Evolutionary conservation across 1,140 invertebrate species (phyloP).

Genomic region (Microplitis demolitor): DNA sequence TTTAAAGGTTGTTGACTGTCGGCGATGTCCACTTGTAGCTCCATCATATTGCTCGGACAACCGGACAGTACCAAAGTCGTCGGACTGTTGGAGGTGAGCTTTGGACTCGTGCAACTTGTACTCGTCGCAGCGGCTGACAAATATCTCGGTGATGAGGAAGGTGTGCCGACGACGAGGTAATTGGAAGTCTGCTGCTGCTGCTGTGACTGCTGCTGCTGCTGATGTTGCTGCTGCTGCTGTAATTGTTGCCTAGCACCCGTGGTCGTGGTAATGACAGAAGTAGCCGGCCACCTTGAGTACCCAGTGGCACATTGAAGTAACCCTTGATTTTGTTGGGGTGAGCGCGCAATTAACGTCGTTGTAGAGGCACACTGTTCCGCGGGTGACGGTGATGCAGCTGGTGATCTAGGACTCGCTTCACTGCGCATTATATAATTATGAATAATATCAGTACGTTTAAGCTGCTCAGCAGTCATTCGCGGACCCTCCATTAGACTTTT

Average conservation of each 20-base stretch:
- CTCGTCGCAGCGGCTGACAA: constrained; percentile 51
- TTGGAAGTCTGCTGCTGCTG: constrained; percentile 52
- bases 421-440: constrained; percentile 87
- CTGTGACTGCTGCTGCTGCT: constrained; percentile 32
- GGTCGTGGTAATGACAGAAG: constrained; percentile 58
- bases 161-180: constrained; percentile 48
- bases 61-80: constrained; percentile 53
- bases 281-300: constrained; percentile 53
- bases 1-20: constrained; percentile 84
- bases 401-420: constrained; percentile 63
- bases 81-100: constrained; percentile 55
- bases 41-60: constrained; percentile 66
- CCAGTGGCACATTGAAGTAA: constrained; percentile 51
- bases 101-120: constrained; percentile 47
- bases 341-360: constrained; percentile 51
- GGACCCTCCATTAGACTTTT: constrained; percentile 88
- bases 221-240: constrained; percentile 42
- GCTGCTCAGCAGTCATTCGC: constrained; percentile 84
- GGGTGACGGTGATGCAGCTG: constrained; percentile 61
- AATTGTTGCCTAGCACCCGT: constrained; percentile 49
- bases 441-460: constrained; percentile 86
- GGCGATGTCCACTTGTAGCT: constrained; percentile 80
- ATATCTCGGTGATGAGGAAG: constrained; percentile 54
- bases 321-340: constrained; percentile 46
- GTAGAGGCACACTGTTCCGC: constrained; percentile 59